Conservation (phyloP, 1,140 invertebrate species). For the Ostrea denselamellosa region DNA sequence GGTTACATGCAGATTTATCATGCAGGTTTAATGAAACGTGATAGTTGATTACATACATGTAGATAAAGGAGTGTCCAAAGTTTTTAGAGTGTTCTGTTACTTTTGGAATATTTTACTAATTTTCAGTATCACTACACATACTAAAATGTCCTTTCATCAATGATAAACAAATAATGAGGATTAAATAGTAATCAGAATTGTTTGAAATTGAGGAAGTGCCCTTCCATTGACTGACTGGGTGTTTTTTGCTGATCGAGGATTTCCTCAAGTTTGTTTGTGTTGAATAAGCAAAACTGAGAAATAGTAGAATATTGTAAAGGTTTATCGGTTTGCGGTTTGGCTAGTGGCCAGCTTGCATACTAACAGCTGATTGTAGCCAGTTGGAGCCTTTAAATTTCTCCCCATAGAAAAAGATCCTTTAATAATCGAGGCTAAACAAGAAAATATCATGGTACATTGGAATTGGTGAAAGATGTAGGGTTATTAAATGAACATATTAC, state of each 20-base stretch:
- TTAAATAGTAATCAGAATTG: neutral
- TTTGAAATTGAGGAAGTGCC: constrained; percentile 10
- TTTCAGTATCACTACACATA: no score
- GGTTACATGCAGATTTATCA: no score
- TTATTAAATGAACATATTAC: constrained; percentile 31
- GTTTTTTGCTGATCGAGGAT: constrained; percentile 29
- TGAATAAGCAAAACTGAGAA: constrained; percentile 29
- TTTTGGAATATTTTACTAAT: no score
- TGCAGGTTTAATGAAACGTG: no score
- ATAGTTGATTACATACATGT: no score
- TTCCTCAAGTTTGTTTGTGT: constrained; percentile 30
- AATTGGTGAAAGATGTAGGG: neutral
- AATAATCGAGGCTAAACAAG: neutral
- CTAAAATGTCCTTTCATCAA: no score
- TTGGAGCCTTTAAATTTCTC: constrained; percentile 36
- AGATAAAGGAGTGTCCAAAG: no score
- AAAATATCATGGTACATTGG: neutral
- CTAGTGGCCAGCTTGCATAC: constrained; percentile 3
- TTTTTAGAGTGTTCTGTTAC: no score
- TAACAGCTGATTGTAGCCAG: constrained; percentile 39
- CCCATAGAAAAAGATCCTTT: constrained; percentile 14
- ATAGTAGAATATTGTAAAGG: constrained; percentile 38
- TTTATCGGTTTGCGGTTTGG: constrained; percentile 37
- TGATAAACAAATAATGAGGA: neutral
- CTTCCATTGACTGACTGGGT: neutral